A percentile compares a stretch with the other conserved stretches of the same genome.
These are phyloP conservation scores for Psilanteris sp. DNA, from an alignment of 1,140 invertebrate genomes.

Conservation along the genomic window DNA sequence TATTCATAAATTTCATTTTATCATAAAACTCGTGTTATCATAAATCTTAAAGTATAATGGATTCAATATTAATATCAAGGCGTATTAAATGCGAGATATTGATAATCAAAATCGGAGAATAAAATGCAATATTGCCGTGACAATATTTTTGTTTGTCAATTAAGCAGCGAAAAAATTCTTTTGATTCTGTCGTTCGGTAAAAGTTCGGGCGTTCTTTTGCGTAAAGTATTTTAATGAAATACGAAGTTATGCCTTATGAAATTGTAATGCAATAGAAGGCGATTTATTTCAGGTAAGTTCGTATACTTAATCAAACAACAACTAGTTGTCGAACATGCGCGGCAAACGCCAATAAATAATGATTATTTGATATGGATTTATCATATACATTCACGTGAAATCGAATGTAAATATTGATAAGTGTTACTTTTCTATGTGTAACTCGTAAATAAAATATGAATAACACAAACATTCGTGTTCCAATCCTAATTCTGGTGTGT, in stretches of 20 bases:
- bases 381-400: conserved; percentile 27
- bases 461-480: not conserved
- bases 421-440: conserved; percentile 19
- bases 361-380: conserved; percentile 34
- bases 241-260: conserved; percentile 2
- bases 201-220: not conserved
- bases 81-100: too few relatives aligned
- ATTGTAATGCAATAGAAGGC: not conserved
- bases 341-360: conserved; percentile 22
- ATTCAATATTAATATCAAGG: too few relatives aligned
- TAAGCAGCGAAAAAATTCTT: not conserved
- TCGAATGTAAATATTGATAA: conserved; percentile 45
- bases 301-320: conserved; percentile 10
- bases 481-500: not conserved
- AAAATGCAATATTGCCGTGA: too few relatives aligned
- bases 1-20: too few relatives aligned
- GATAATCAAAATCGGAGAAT: too few relatives aligned
- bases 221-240: conserved; percentile 10
- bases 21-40: too few relatives aligned
- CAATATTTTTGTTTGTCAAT: not conserved
- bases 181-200: not conserved
- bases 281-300: conserved; percentile 1
- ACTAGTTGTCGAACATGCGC: conserved; percentile 2
- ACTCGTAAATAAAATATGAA: conserved; percentile 13
- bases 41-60: too few relatives aligned